These are phyloP conservation scores for Sepioteuthis lessoniana DNA, from an alignment of 2,888 invertebrate genomes.

Conservation along the genomic window DNA sequence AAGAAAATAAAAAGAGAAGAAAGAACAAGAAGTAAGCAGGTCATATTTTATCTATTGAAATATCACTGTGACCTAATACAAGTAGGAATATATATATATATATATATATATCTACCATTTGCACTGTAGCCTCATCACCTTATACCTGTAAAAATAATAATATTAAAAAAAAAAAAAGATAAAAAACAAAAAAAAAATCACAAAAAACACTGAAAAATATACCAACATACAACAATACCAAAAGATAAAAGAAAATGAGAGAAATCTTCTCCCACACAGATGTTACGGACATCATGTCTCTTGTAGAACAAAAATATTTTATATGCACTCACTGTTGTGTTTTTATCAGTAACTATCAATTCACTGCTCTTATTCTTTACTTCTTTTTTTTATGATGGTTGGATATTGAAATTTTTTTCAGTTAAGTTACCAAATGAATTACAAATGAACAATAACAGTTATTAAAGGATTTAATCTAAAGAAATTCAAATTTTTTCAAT, in stretches of 20 bases:
- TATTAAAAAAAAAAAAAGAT: neutral
- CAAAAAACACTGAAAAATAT: neutral
- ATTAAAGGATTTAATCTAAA: conserved; percentile 46
- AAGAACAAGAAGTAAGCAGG: neutral
- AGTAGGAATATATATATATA: conserved; percentile 41
- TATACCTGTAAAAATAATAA: conserved; percentile 34
- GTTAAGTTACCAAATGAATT: conserved; percentile 42
- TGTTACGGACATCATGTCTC: conserved; percentile 39
- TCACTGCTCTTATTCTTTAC: neutral
- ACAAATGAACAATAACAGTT: conserved; percentile 46
- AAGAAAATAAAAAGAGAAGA: conserved; percentile 26
- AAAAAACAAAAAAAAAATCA: neutral
- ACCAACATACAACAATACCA: neutral
- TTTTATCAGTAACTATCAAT: conserved; percentile 41
- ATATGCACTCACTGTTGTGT: conserved; percentile 45
- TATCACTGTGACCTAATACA: conserved; percentile 3
- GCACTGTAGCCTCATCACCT: conserved; percentile 45
- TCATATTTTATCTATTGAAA: conserved; percentile 14
- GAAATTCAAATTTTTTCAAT: conserved; percentile 35
- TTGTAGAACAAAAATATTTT: conserved; percentile 46
- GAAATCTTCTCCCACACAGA: conserved; percentile 38
- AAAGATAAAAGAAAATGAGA: neutral
- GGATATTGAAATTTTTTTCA: conserved; percentile 43
- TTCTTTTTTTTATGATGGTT: conserved; percentile 41
- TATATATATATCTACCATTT: conserved; percentile 36